Conservation (phyloP, 2,888 invertebrate genomes). For the Polylopha cassiicola region DNA sequence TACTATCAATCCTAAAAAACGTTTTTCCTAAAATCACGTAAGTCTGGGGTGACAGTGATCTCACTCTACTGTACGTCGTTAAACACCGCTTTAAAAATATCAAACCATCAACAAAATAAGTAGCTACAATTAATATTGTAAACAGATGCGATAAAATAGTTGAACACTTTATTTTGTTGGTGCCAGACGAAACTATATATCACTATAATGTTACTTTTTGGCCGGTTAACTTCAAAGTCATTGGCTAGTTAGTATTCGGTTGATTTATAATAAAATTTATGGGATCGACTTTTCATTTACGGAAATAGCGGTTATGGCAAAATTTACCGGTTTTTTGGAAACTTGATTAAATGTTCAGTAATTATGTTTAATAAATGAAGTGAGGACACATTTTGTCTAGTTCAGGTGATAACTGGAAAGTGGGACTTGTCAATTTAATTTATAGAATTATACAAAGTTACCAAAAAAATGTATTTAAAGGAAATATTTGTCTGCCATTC, state of each 20-base stretch:
- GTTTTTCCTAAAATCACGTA: too few species aligned
- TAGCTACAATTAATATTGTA: constrained; percentile 23
- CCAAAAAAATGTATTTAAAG: too few species aligned
- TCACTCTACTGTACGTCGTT: not conserved
- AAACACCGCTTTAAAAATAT: constrained; percentile 13
- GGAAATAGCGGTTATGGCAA: constrained; percentile 31
- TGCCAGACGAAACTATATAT: constrained; percentile 40
- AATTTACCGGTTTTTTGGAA: constrained; percentile 31
- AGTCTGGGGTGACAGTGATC: not conserved
- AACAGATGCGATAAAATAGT: constrained; percentile 21
- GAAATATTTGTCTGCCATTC: too few species aligned
- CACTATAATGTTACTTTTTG: constrained; percentile 25
- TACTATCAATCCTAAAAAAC: too few species aligned
- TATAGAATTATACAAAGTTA: too few species aligned
- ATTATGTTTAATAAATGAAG: not conserved
- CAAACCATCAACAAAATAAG: constrained; percentile 18
- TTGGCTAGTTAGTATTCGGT: constrained; percentile 18
- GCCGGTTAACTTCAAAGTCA: constrained; percentile 21
- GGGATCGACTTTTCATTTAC: constrained; percentile 33
- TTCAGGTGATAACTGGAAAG: too few species aligned
- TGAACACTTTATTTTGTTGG: constrained; percentile 29
- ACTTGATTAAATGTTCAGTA: constrained; percentile 12
- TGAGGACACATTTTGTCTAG: too few species aligned
- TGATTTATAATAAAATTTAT: constrained; percentile 38
- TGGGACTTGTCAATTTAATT: too few species aligned